These are phyloP conservation scores for Pavo muticus DNA, from an alignment of 2,113 vertebrate genomes.

Conservation along the genomic window DNA sequence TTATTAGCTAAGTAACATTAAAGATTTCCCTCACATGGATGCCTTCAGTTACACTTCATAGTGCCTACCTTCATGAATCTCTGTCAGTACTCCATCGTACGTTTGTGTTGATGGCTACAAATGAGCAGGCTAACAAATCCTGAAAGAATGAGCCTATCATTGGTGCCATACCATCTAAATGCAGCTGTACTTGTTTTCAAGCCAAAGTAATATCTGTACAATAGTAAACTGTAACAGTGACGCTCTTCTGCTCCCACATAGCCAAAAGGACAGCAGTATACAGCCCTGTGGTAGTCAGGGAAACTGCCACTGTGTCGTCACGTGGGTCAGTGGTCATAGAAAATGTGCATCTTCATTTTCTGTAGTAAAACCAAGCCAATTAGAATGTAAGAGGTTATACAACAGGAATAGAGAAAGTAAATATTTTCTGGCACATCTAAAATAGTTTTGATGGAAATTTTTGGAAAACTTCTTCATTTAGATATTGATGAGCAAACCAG, in stretches of 20 bases:
- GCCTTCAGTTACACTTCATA: neutral
- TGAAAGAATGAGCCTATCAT: no score
- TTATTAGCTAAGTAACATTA: neutral
- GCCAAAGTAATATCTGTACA: no score
- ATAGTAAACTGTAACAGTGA: fast-evolving
- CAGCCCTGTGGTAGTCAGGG: neutral
- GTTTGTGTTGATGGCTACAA: neutral
- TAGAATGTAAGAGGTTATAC: neutral
- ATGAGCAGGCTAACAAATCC: neutral
- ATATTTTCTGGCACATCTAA: neutral
- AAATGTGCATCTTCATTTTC: neutral
- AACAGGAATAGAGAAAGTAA: neutral
- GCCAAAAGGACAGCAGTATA: fast-evolving
- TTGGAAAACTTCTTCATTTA: neutral
- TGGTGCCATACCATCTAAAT: neutral
- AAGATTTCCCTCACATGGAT: neutral
- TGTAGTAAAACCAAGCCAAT: fast-evolving
- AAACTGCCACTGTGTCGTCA: fast-evolving
- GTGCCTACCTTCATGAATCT: neutral
- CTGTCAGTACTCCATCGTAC: no score
- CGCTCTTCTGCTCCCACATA: neutral
- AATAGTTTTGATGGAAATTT: neutral
- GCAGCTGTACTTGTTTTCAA: neutral
- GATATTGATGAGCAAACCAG: fast-evolving
- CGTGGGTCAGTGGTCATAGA: neutral